Conservation (phyloP, 1,140 invertebrate genomes). For the Drosophila yakuba region DNA sequence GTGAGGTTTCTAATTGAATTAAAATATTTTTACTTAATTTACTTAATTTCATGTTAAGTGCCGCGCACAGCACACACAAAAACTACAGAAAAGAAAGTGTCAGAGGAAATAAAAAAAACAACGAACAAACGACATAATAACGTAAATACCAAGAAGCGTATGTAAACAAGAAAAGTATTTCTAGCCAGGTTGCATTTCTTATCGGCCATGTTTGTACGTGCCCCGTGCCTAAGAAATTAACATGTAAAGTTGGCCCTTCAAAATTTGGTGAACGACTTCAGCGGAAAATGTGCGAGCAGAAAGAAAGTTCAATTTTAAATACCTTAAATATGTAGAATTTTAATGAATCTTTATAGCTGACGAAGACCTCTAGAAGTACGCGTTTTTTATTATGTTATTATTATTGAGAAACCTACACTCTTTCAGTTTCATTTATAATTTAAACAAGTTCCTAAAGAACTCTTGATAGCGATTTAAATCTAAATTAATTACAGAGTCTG, state of each 20-base stretch:
- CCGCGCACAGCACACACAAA: constrained; percentile 10
- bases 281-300: constrained; percentile 16
- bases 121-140: constrained; percentile 11
- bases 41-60: constrained; percentile 58
- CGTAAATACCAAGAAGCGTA: constrained; percentile 35
- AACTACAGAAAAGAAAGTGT: constrained; percentile 52
- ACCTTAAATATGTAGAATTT: background rate
- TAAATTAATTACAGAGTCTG: background rate
- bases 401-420: too few species aligned
- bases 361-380: too few species aligned
- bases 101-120: constrained; percentile 29
- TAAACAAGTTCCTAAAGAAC: constrained; percentile 7
- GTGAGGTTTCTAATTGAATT: constrained; percentile 50
- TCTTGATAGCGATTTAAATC: constrained; percentile 7
- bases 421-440: background rate
- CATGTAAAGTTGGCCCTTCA: constrained; percentile 61
- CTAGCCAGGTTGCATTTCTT: constrained; percentile 46
- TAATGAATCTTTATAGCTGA: too few species aligned
- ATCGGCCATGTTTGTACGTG: constrained; percentile 56
- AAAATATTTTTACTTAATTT: constrained; percentile 55
- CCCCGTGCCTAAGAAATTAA: constrained; percentile 74
- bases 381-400: background rate
- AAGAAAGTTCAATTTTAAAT: background rate
- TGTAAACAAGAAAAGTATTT: constrained; percentile 42
- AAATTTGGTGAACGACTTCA: constrained; percentile 44